Conservation (phyloP, 2,113 vertebrate species). For the Carettochelys insculpta region DNA sequence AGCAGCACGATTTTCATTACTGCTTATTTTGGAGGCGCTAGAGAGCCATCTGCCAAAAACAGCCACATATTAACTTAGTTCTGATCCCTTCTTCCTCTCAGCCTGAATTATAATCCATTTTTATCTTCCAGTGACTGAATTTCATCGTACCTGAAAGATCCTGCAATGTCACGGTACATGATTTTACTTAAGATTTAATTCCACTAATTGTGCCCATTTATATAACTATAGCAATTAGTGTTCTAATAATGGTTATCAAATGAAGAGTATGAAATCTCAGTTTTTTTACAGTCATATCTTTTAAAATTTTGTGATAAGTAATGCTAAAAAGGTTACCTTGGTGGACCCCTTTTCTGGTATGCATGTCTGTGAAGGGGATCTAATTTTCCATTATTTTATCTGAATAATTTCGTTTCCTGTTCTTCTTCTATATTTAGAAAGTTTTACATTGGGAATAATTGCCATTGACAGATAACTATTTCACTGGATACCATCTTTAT, state of each 20-base stretch:
- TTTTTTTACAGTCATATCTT: not conserved
- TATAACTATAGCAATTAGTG: not conserved
- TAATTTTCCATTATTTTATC: not conserved
- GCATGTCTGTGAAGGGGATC: not conserved
- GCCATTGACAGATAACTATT: not conserved
- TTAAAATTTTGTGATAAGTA: not conserved
- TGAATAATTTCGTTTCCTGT: not conserved
- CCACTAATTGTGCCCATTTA: not conserved
- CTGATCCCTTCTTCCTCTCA: not conserved
- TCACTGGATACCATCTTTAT: conserved; percentile 2
- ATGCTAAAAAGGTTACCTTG: not conserved
- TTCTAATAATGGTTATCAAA: not conserved
- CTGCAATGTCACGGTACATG: not conserved
- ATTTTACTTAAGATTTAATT: not conserved
- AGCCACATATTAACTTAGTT: not conserved
- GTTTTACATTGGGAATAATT: not conserved
- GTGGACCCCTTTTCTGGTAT: not conserved
- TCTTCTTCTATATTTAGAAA: not conserved
- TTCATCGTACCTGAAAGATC: not conserved
- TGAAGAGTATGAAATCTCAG: not conserved
- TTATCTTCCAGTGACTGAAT: not conserved
- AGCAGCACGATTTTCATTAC: not conserved
- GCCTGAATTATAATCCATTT: not conserved
- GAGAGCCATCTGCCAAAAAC: not conserved
- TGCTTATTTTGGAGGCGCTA: not conserved